A percentile compares a stretch with the other conserved stretches of the same genome.
These are phyloP conservation scores for Falco berigora DNA, from an alignment of 2,797 vertebrate species.

Conservation along the genomic window DNA sequence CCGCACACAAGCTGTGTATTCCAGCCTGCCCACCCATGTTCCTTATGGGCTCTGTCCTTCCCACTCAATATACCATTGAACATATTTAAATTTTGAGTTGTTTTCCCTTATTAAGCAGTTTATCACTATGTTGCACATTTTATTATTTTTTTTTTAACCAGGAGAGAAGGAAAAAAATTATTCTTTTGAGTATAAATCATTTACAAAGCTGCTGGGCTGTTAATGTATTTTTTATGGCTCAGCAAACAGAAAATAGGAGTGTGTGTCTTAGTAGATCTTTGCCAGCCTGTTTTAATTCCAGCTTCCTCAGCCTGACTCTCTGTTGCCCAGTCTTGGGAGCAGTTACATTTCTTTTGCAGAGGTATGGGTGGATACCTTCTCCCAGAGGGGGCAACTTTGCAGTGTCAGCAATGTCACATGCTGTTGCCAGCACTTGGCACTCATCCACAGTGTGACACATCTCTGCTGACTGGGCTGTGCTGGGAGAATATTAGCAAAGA, in stretches of 20 bases:
- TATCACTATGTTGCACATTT: not conserved
- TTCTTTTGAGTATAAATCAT: slow-evolving; percentile 63
- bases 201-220: slow-evolving; percentile 36
- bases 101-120: slow-evolving; percentile 64
- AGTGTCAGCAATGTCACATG: slow-evolving; percentile 41
- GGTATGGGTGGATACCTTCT: not conserved
- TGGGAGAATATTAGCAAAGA: not conserved
- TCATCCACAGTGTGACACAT: not conserved
- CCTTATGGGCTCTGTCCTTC: not conserved
- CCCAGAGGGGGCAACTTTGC: slow-evolving; percentile 27
- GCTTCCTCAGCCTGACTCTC: not conserved
- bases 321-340: not conserved
- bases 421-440: slow-evolving; percentile 47
- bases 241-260: slow-evolving; percentile 59
- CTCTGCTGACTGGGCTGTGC: slow-evolving; percentile 54
- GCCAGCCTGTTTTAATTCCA: slow-evolving; percentile 35
- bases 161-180: slow-evolving; percentile 30
- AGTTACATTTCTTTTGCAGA: not conserved
- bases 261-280: not conserved
- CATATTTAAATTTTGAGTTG: not conserved
- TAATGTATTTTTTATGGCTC: slow-evolving; percentile 65
- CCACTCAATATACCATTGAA: slow-evolving; percentile 1
- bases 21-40: not conserved
- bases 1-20: not conserved
- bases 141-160: not conserved